phyloP scores from a whole-genome alignment of 1,140 invertebrate genomes.

The Saccostrea cuccullata region DNA sequence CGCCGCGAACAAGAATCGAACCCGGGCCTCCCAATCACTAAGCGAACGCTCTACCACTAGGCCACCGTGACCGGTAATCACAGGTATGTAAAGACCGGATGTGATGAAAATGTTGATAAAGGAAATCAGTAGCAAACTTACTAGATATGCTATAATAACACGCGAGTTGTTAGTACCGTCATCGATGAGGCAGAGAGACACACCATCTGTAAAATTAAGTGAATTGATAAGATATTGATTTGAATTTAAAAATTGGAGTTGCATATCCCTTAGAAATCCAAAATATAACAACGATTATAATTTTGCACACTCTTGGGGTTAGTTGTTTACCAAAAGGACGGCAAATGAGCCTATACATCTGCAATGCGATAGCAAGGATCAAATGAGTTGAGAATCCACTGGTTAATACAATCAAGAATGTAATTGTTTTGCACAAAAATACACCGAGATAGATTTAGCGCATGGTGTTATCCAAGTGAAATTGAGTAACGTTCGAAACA shows the following conservation, averaged over 20 bases:
- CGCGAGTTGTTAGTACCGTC: not conserved
- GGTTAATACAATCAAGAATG: not conserved
- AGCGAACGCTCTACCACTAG: too few species aligned
- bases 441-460: not conserved
- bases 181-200: not conserved
- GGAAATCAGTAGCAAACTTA: slow-evolving; percentile 2
- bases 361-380: not conserved
- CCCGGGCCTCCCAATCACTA: too few species aligned
- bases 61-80: too few species aligned
- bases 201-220: not conserved
- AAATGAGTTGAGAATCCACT: not conserved
- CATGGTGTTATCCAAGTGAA: not conserved
- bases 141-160: not conserved
- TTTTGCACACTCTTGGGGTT: not conserved
- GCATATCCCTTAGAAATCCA: not conserved
- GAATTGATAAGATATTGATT: not conserved
- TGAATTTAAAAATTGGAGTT: not conserved
- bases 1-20: too few species aligned
- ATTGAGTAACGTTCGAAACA: too few species aligned
- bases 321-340: not conserved
- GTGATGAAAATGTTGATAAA: too few species aligned
- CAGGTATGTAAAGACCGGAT: too few species aligned
- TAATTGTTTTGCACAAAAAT: not conserved
- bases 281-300: not conserved
- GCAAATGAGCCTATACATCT: not conserved